A percentile compares a stretch with the other conserved stretches of the same genome.
Evolutionary conservation across 2,797 vertebrate species (phyloP).

Genomic region (Bovichtus diacanthus): DNA sequence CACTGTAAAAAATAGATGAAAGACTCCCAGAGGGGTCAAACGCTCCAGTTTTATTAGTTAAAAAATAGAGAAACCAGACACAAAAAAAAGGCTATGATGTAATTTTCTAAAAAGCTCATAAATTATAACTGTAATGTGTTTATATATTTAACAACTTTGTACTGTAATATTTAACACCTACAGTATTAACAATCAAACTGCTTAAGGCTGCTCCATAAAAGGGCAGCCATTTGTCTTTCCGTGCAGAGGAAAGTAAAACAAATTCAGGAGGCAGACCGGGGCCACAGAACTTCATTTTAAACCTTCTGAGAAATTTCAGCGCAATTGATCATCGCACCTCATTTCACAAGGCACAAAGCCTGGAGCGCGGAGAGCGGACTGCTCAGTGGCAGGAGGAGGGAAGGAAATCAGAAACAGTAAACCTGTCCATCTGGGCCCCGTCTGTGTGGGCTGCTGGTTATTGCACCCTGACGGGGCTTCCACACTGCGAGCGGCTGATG

Average conservation of each 20-base stretch:
- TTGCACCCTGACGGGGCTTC: conserved; percentile 55
- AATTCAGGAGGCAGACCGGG: conserved; percentile 68
- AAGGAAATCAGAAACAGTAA: conserved; percentile 70
- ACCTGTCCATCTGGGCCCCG: conserved; percentile 73
- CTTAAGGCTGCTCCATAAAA: conserved; percentile 66
- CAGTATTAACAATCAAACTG: conserved; percentile 69
- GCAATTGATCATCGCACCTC: conserved; percentile 80
- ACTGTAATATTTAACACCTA: conserved; percentile 67
- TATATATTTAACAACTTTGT: conserved; percentile 63
- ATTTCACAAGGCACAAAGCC: conserved; percentile 74
- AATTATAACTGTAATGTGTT: conserved; percentile 57
- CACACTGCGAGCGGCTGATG: conserved; percentile 44
- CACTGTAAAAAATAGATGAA: conserved; percentile 65
- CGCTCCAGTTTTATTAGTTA: conserved; percentile 37
- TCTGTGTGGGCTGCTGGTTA: conserved; percentile 63
- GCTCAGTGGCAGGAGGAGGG: conserved; percentile 50
- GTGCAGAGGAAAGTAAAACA: conserved; percentile 65
- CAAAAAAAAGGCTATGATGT: conserved; percentile 37
- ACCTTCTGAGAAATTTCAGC: conserved; percentile 77
- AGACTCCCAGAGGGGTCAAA: conserved; percentile 41
- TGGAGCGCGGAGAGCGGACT: conserved; percentile 38
- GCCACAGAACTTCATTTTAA: conserved; percentile 74
- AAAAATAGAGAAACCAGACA: conserved; percentile 27
- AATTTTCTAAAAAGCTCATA: conserved; percentile 69
- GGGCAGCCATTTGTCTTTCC: conserved; percentile 72